phyloP scores from a whole-genome alignment of 2,888 invertebrate species.

The Ferrisia virgata region DNA sequence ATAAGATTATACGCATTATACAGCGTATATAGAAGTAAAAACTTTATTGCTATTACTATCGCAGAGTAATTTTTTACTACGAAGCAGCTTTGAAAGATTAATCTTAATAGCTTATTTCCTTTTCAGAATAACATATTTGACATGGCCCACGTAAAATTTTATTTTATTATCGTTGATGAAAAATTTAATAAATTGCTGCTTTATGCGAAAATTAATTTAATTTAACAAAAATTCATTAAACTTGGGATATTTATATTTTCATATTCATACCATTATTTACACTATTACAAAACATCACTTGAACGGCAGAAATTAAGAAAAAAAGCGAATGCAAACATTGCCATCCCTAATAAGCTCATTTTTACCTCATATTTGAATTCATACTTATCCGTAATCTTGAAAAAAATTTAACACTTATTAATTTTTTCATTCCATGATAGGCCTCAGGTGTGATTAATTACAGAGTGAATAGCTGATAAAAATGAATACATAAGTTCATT shows the following conservation, averaged over 20 bases:
- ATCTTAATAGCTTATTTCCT: neutral
- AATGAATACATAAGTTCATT: neutral
- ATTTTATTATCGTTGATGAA: neutral
- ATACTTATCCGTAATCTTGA: neutral
- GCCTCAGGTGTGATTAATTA: neutral
- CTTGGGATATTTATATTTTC: neutral
- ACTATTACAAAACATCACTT: too few relatives aligned
- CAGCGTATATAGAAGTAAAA: neutral
- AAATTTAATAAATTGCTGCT: neutral
- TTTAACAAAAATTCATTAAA: neutral
- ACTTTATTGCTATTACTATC: too few relatives aligned
- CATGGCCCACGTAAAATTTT: neutral
- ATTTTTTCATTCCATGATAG: constrained; percentile 20
- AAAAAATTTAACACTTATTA: neutral
- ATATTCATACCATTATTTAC: neutral
- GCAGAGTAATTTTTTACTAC: neutral
- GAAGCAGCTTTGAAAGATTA: neutral
- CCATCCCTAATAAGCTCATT: neutral
- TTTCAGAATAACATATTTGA: neutral
- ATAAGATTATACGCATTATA: too few relatives aligned
- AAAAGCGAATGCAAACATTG: neutral
- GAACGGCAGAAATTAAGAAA: neutral
- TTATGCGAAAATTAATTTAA: neutral
- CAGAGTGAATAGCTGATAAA: neutral
- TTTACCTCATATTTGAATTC: too few relatives aligned